Conservation (phyloP, 2,888 invertebrate genomes). For the Hanleya hanleyi region DNA sequence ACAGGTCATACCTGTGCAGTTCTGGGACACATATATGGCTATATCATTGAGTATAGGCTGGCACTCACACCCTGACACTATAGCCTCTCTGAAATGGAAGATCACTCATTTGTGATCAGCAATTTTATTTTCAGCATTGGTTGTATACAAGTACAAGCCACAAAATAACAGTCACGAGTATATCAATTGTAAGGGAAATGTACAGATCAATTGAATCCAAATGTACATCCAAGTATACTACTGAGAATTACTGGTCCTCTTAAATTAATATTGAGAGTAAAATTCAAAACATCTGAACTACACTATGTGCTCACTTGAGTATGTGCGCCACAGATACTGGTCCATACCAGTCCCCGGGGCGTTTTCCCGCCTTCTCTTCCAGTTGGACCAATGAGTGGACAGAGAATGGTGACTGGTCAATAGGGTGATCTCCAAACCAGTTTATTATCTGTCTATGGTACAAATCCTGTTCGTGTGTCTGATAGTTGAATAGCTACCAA, state of each 20-base stretch:
- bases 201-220: too few species aligned
- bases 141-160: too few species aligned
- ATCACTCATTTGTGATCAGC: too few species aligned
- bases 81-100: constrained; percentile 84
- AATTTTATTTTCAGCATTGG: too few species aligned
- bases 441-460: constrained; percentile 89
- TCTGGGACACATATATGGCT: constrained; percentile 90
- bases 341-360: constrained; percentile 92
- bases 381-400: constrained; percentile 87
- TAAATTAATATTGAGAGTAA: too few species aligned
- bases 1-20: constrained; percentile 92
- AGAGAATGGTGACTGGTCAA: constrained; percentile 81
- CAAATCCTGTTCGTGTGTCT: constrained; percentile 78
- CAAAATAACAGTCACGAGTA: too few species aligned
- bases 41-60: constrained; percentile 86
- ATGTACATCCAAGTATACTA: too few species aligned
- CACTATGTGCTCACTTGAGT: constrained; percentile 79
- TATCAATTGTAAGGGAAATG: too few species aligned
- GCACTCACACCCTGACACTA: constrained; percentile 82
- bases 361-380: constrained; percentile 86
- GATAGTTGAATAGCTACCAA: constrained; percentile 82
- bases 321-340: constrained; percentile 92
- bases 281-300: too few species aligned
- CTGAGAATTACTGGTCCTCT: too few species aligned
- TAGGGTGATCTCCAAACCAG: constrained; percentile 90